Conservation (phyloP, 2,888 invertebrate genomes). For the Cryptocephalus moraei region DNA sequence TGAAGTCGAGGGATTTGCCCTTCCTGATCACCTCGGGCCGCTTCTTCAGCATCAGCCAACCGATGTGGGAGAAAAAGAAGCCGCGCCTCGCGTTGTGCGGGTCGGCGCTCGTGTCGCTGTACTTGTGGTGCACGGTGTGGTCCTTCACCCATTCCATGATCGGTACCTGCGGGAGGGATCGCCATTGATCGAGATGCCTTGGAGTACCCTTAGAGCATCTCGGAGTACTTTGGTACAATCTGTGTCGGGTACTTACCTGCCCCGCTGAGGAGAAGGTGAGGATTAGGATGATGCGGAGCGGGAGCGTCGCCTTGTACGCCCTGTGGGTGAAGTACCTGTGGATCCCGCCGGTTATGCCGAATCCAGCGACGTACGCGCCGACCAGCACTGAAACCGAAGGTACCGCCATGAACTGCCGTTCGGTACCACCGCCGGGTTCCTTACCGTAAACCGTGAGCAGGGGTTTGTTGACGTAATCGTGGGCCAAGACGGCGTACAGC, state of each 20-base stretch:
- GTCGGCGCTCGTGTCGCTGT: conserved; percentile 79
- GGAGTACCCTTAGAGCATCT: too few relatives aligned
- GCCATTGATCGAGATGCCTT: too few relatives aligned
- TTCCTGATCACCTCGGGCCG: conserved; percentile 73
- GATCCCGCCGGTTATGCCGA: conserved; percentile 90
- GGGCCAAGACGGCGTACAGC: conserved; percentile 11
- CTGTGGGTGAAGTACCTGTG: conserved; percentile 92
- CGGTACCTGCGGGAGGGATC: conserved; percentile 49
- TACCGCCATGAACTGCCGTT: too few relatives aligned
- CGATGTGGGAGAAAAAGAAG: conserved; percentile 88
- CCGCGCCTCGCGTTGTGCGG: conserved; percentile 82
- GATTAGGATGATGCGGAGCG: conserved; percentile 68
- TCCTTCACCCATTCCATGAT: conserved; percentile 80
- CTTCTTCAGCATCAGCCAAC: conserved; percentile 85
- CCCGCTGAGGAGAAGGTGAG: conserved; percentile 72
- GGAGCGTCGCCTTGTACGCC: conserved; percentile 83
- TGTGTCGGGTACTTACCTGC: conserved; percentile 17
- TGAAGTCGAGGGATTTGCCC: conserved; percentile 73
- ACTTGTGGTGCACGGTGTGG: conserved; percentile 83
- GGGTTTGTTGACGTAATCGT: conserved; percentile 6
- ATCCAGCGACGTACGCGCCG: conserved; percentile 47
- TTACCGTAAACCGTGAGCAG: conserved; percentile 18
- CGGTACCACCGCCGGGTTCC: neutral
- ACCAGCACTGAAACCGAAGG: conserved; percentile 12
- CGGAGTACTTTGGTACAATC: too few relatives aligned